These are phyloP conservation scores for Caprella mutica DNA, from an alignment of 2,888 invertebrate species.

Conservation along the genomic window DNA sequence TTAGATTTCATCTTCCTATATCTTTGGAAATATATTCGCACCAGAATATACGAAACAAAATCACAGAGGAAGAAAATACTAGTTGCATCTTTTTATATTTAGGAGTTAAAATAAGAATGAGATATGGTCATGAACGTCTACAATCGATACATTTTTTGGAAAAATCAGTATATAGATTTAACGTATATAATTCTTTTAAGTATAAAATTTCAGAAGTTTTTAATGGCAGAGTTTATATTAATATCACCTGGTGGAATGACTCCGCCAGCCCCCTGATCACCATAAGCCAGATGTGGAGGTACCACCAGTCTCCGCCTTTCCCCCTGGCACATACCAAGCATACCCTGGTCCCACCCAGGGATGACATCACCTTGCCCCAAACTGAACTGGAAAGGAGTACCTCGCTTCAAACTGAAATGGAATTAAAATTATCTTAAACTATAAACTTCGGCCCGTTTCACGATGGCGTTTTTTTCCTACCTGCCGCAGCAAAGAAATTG, in stretches of 20 bases:
- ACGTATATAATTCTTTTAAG: no score
- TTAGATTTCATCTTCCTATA: no score
- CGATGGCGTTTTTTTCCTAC: no score
- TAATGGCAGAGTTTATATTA: not conserved
- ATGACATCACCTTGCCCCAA: constrained; percentile 42
- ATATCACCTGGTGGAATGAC: constrained; percentile 28
- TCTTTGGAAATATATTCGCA: no score
- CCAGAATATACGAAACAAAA: no score
- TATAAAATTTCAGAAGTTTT: not conserved
- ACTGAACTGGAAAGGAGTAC: constrained; percentile 41
- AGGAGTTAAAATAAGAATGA: no score
- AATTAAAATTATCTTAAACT: not conserved
- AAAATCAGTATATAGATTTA: not conserved
- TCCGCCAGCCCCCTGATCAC: constrained; percentile 35
- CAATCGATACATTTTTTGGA: no score
- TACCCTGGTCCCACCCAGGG: constrained; percentile 43
- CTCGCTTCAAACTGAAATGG: constrained; percentile 17
- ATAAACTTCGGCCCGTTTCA: no score
- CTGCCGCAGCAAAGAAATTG: no score
- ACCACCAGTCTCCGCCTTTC: constrained; percentile 41
- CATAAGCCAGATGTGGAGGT: constrained; percentile 40
- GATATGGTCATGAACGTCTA: no score
- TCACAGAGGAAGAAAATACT: no score
- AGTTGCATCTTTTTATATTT: no score
- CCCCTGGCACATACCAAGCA: constrained; percentile 42